These are phyloP conservation scores for Origma solitaria DNA, from an alignment of 2,113 vertebrate species.

Conservation along the genomic window DNA sequence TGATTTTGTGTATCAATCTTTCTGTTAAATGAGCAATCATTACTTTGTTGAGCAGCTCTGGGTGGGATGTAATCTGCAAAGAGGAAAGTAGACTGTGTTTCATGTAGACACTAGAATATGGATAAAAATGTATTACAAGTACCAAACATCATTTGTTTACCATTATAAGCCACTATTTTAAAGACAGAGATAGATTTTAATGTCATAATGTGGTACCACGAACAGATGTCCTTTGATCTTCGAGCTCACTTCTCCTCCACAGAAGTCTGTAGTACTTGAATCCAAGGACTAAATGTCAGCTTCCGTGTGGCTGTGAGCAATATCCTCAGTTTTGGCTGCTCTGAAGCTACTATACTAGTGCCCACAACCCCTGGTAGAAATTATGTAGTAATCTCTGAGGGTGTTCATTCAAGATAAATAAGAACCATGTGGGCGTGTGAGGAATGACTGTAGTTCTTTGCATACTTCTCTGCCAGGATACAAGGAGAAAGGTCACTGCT, in stretches of 20 bases:
- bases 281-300: neutral
- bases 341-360: neutral
- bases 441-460: neutral
- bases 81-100: neutral
- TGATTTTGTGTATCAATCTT: neutral
- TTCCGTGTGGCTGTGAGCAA: neutral
- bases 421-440: slow-evolving; percentile 6
- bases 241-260: neutral
- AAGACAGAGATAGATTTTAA: neutral
- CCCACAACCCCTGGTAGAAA: neutral
- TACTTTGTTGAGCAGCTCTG: neutral
- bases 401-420: slow-evolving; percentile 47
- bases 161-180: neutral
- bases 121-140: neutral
- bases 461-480: neutral
- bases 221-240: neutral
- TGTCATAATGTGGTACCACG: neutral
- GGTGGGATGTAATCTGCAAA: neutral
- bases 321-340: neutral
- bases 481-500: neutral
- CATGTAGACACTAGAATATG: neutral
- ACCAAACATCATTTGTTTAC: neutral
- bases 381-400: slow-evolving; percentile 25
- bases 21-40: neutral
- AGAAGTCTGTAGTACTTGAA: neutral